Evolutionary conservation across 2,797 vertebrate species (phyloP), one percentile per base, ranked within the genome.

Genomic region (Pseudomugil tenellus): DNA sequence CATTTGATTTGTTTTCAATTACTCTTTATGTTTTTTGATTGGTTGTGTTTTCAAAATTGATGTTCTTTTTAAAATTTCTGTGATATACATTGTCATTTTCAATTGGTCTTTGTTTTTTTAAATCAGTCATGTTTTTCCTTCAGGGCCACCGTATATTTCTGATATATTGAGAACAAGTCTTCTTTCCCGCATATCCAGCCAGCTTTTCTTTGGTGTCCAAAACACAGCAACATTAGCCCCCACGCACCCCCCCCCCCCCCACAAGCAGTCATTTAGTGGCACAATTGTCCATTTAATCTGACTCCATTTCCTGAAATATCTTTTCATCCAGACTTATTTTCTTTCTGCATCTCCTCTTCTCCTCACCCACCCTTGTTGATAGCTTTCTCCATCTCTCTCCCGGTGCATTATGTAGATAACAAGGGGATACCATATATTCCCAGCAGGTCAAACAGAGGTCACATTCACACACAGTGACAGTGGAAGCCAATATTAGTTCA

Each of bases 341-440:
- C 69, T 34, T 70, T 69, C 72, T 69, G 61, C 70, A 56, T 46
- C 28, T 63, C 39, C 28, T 58, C 46, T 84, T 59, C 76, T 4
- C 34, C 68, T 77, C 76, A 79, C 70, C 78, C 84, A 81, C 88
- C 90, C 61, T 60, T 91, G 79, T 87, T 58, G 85, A 87, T 63
- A 81, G 55, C 85, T 91, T 89, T 72, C 89, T 93, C 92, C 90
- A 92, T 91, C 91, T 93, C 91, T 86, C 92, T 91, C 87, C 74
- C 89, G 89, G 92, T 94, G 93, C 85, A 93, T 94, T 95, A 94
- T 94, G 93, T 90, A 94, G 77, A 93, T 94, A 95, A 95, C 86
- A 82, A 62, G 23, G 65, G 88, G 85, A 94, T 76, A 84, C 91
- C 92, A 87, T 94, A 87, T 93, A 90, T 93, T 89, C 81, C 64